Evolutionary conservation across 1,140 invertebrate species (phyloP).

Genomic region (Bombus sibiricus): DNA sequence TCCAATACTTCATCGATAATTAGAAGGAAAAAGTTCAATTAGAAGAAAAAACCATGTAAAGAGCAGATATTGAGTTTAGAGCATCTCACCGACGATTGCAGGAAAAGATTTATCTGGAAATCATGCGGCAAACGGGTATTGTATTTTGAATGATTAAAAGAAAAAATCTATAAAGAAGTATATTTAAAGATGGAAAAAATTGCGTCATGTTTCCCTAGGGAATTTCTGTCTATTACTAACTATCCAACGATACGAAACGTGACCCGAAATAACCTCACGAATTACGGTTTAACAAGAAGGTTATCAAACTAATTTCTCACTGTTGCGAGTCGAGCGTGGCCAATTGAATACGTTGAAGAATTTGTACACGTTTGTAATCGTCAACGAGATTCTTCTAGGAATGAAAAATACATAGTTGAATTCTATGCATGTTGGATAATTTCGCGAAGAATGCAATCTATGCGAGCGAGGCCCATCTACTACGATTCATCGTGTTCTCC

Average conservation of each 20-base stretch:
- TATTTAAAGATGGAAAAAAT: not conserved
- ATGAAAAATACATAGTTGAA: not conserved
- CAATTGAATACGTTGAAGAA: not conserved
- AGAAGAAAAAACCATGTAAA: not conserved
- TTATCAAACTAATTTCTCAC: constrained; percentile 1
- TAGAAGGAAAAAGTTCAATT: no score
- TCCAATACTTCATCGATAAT: no score
- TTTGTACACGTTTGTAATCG: not conserved
- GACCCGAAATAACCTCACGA: not conserved
- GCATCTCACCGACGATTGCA: no score
- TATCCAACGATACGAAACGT: not conserved
- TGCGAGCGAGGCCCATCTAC: not conserved
- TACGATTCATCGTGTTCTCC: constrained; percentile 2
- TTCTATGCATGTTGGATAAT: not conserved
- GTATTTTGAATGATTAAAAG: not conserved
- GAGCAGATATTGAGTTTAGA: not conserved
- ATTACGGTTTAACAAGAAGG: not conserved
- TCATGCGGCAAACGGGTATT: no score
- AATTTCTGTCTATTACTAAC: not conserved
- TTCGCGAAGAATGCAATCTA: constrained; percentile 22
- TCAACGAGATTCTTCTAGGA: not conserved
- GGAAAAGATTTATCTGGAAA: no score
- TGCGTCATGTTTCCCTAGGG: not conserved
- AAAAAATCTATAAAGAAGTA: not conserved
- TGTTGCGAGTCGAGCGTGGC: not conserved